Evolutionary conservation across 2,113 vertebrate species (phyloP), one percentile per base, ranked within the genome.

Genomic region (Phaethon lepturus): DNA sequence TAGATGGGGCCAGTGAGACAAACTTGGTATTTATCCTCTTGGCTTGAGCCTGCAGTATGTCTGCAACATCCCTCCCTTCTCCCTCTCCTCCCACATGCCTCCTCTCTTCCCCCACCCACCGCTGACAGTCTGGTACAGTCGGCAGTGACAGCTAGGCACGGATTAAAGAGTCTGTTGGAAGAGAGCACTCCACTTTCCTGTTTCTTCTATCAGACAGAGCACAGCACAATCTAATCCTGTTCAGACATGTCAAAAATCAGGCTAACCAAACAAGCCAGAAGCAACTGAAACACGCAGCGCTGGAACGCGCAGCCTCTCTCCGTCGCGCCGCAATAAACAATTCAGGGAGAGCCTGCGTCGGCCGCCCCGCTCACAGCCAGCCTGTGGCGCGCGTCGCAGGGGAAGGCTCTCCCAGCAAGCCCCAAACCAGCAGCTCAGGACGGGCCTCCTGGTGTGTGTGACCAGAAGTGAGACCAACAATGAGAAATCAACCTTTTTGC

Each of bases 341-440:
- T 2, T 10, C 17, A 3, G 73, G 63, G 47, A 90, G 75, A n/a
- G 66, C 31, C 1, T 1, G 59, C 1, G 0, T 7, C 0, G 23
- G 22, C 55, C 9, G 3, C 14, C 29, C 38, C 6, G 7, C 38
- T 35, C 4, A 0, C 63, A 52, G 72, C 19, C 73, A 35, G 69
- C 45, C 84, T 2, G 1, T 0, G 72, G 44, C 1, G 1, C 2
- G 42, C 4, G 7, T 19, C 23, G 79, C 79, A 69, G 64, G n/a
- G 67, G 33, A 85, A 63, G 52, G 79, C 72, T 80, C 52, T 93
- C 38, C 79, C 72, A 67, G 33, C n/a, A 2, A 90, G 31, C 40
- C 47, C 11, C 35, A 81, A 60, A 60, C 35, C 72, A 80, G 85
- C 74, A 66, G 77, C 73, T 66, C 82, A 10, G 66, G 81, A 68